Base-by-base conservation (phyloP, 2,797 vertebrate genomes). In the Lindbergichthys nudifrons region DNA sequence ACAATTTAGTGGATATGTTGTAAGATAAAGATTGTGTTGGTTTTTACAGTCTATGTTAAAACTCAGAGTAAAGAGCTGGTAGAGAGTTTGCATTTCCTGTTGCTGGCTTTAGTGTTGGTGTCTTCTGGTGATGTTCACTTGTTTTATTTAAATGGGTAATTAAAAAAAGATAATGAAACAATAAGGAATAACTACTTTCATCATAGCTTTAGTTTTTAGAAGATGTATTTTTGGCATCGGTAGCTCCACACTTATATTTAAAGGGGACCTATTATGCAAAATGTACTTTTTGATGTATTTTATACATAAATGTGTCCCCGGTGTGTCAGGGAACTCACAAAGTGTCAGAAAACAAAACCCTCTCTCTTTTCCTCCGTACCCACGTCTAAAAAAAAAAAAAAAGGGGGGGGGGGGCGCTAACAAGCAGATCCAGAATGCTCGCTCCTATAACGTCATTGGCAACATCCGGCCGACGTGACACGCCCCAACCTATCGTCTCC, bases 1-100 rank as follows among this genome's bases (percentile, higher is more conserved):
- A 10, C 59, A n/a, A 53, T 50, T 69, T 23, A 30, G 51, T 3
- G 46, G 82, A 52, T 16, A 57, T 14, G 30, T 9, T 36, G 32
- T 39, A 52, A 39, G 62, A 54, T 68, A 23, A 46, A 10, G 71
- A 42, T 13, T 70, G 42, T 14, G 10, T 7, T 46, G 12, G 32
- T 57, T 36, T 30, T 64, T 23, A 30, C 21, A 30, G 39, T 23
- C 41, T 48, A 13, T 12, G 16, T 10, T 36, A 9, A 5, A 36
- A 26, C 26, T 26, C 26, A 26, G 42, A 14, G 36, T 42, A 12
- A 59, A 10, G 26, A 9, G 8, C 36, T 14, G n/a, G 36, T 2
- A n/a, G n/a, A 50, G 66, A 41, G 30, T 23, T 42, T 70, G 36
- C 26, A 14, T 56, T 46, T 46, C 13, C n/a, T 53, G 23, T 36